phyloP scores from a whole-genome alignment of 2,888 invertebrate genomes.

The Arge pagana region DNA sequence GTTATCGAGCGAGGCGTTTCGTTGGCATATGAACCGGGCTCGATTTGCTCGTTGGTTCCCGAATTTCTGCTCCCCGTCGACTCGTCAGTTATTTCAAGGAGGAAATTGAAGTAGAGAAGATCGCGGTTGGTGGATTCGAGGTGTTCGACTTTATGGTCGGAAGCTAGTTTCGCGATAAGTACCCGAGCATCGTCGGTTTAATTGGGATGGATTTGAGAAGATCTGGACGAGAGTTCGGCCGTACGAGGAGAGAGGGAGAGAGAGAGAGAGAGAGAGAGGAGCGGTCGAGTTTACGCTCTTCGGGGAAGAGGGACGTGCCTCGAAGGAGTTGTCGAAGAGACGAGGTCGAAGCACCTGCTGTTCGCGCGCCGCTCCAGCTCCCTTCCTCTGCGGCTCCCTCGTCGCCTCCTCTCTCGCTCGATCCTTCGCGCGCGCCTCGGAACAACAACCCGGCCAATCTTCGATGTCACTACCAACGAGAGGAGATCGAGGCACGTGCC shows the following conservation, averaged over 20 bases:
- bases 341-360: constrained; percentile 49
- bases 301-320: no score
- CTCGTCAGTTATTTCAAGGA: no score
- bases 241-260: background rate
- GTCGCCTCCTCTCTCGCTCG: constrained; percentile 13
- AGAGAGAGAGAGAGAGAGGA: constrained; percentile 18
- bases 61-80: no score
- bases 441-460: constrained; percentile 36
- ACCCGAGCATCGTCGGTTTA: no score
- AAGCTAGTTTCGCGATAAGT: no score
- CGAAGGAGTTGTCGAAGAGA: constrained; percentile 7
- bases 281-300: constrained; percentile 29
- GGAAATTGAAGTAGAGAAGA: no score
- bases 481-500: constrained; percentile 42
- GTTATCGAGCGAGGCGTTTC: no score
- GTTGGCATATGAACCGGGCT: no score
- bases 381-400: constrained; percentile 25
- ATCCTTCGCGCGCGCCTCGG: constrained; percentile 16
- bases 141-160: no score
- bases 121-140: no score
- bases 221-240: background rate
- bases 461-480: constrained; percentile 38
- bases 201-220: no score
- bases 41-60: no score
- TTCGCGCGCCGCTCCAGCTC: constrained; percentile 44